Evolutionary conservation across 2,797 vertebrate genomes (phyloP).

Genomic region (Myotis planiceps): DNA sequence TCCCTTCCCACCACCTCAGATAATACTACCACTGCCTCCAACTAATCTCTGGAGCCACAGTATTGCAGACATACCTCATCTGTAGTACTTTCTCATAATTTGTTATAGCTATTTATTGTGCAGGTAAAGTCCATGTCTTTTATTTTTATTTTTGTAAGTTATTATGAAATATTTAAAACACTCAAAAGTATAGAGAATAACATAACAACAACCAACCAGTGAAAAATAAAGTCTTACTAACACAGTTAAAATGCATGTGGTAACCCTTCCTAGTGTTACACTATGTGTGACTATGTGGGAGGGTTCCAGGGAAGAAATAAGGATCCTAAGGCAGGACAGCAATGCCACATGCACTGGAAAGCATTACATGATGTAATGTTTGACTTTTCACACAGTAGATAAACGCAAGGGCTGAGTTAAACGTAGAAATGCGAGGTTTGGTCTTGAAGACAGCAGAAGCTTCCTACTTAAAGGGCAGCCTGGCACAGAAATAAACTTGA

Average conservation of each 20-base stretch:
- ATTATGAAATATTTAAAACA: conserved; percentile 6
- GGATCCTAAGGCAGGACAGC: not conserved
- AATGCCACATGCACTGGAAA: not conserved
- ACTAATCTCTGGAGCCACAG: not conserved
- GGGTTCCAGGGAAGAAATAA: not conserved
- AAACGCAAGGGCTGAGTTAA: not conserved
- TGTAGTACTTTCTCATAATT: not conserved
- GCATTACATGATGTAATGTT: not conserved
- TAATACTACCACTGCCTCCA: not conserved
- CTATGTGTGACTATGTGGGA: not conserved
- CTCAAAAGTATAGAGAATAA: not conserved
- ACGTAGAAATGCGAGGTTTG: not conserved
- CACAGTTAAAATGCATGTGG: not conserved
- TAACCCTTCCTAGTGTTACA: not conserved
- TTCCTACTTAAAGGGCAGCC: not conserved
- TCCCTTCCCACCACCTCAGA: not conserved
- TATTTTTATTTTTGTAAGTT: not conserved
- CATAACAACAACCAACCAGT: not conserved
- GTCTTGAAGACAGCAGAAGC: not conserved
- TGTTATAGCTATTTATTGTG: not conserved
- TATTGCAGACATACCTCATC: not conserved
- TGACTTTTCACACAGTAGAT: not conserved
- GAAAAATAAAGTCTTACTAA: not conserved
- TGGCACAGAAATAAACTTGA: not conserved
- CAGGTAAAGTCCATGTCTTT: not conserved